phyloP scores from a whole-genome alignment of 2,888 invertebrate species.

The Glomeris marginata region DNA sequence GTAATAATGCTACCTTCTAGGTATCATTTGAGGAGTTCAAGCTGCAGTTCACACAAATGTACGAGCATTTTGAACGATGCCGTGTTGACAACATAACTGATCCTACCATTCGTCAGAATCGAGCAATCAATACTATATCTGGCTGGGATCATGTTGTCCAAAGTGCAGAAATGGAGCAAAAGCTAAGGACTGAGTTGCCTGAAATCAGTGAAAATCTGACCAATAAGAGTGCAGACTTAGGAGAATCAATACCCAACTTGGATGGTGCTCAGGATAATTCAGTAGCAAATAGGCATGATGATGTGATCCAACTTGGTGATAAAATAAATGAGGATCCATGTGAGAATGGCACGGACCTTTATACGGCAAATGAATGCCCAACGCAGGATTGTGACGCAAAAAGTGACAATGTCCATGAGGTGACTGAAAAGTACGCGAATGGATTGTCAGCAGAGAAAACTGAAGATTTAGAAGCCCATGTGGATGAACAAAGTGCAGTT shows the following conservation, averaged over 20 bases:
- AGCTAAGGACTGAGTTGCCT: conserved; percentile 13
- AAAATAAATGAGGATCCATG: conserved; percentile 12
- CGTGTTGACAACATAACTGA: conserved; percentile 90
- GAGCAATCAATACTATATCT: conserved; percentile 90
- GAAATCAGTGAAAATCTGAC: conserved; percentile 6
- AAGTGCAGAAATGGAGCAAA: conserved; percentile 3
- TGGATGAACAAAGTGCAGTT: conserved; percentile 23
- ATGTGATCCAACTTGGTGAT: conserved; percentile 34
- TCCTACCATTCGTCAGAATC: conserved; percentile 77
- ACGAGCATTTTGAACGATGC: conserved; percentile 86
- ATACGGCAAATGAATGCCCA: conserved; percentile 18
- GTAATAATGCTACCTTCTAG: conserved; percentile 34
- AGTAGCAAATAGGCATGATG: conserved; percentile 39
- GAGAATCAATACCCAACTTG: background rate
- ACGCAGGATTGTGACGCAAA: conserved; percentile 10
- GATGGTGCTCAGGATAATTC: background rate
- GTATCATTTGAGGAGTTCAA: conserved; percentile 97
- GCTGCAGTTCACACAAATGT: conserved; percentile 93
- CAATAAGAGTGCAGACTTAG: background rate
- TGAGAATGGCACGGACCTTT: conserved; percentile 19
- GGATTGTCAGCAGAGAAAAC: background rate
- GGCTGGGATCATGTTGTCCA: conserved; percentile 36
- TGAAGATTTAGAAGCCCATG: background rate
- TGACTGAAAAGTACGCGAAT: background rate
- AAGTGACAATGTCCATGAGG: background rate